Conservation (phyloP, 1,140 invertebrate species). For the Musca domestica region DNA sequence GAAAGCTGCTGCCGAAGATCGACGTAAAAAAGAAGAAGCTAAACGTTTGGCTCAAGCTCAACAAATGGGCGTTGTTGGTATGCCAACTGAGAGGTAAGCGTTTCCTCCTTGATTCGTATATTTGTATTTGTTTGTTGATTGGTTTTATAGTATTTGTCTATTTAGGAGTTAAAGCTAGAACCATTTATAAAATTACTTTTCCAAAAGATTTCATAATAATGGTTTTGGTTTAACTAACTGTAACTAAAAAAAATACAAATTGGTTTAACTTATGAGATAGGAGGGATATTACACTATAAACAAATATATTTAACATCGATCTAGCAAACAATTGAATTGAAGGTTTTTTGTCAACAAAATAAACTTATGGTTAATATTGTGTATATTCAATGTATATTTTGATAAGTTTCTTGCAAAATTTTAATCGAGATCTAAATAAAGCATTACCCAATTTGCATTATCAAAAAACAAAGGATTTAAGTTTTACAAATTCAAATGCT, state of each 20-base stretch:
- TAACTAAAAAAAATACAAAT: neutral
- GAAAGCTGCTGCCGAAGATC: slow-evolving; percentile 80
- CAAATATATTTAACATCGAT: slow-evolving; percentile 10
- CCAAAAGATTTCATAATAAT: neutral
- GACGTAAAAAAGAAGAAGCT: slow-evolving; percentile 59
- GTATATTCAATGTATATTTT: too few relatives aligned
- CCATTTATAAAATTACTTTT: slow-evolving; percentile 6
- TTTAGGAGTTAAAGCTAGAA: neutral
- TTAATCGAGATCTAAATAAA: too few relatives aligned
- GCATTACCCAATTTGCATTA: too few relatives aligned
- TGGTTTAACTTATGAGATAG: neutral
- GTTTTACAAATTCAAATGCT: too few relatives aligned
- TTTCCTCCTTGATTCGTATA: neutral
- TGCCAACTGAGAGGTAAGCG: slow-evolving; percentile 47
- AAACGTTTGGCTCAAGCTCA: slow-evolving; percentile 35
- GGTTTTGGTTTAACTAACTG: slow-evolving; percentile 12
- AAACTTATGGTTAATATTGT: too few relatives aligned
- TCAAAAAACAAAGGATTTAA: too few relatives aligned
- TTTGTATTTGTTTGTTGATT: slow-evolving; percentile 17
- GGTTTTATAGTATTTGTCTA: slow-evolving; percentile 15
- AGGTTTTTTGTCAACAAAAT: too few relatives aligned
- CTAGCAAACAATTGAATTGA: neutral
- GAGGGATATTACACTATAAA: neutral
- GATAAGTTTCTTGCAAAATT: too few relatives aligned
- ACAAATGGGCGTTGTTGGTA: slow-evolving; percentile 31